phyloP scores from a whole-genome alignment of 30 jellyfish, hydroid and myxozoan genomes.

The Sanderia malayensis region DNA sequence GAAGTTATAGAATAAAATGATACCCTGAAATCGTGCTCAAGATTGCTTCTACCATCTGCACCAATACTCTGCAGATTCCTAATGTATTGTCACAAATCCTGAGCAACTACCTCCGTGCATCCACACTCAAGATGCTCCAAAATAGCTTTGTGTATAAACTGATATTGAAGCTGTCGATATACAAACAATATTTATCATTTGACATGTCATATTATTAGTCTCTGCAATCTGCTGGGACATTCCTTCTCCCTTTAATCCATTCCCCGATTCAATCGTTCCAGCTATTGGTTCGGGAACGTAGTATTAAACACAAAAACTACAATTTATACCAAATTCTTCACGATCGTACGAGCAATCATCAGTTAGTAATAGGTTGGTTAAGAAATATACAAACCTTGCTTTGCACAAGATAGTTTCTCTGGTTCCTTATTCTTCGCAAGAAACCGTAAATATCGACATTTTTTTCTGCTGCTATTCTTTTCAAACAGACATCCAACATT shows the following conservation, averaged over 20 bases:
- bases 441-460: constrained; percentile 65
- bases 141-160: constrained; percentile 81
- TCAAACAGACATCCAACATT: constrained; percentile 68
- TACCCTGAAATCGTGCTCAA: constrained; percentile 82
- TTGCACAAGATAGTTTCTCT: constrained; percentile 88
- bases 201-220: no score
- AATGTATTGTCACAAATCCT: constrained; percentile 70
- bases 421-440: constrained; percentile 69
- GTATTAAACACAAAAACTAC: no score
- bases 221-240: no score
- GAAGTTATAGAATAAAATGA: no score
- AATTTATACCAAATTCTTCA: no score
- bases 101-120: constrained; percentile 69
- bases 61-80: constrained; percentile 44
- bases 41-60: constrained; percentile 31
- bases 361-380: no score
- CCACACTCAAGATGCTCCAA: constrained; percentile 75
- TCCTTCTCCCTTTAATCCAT: no score
- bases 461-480: constrained; percentile 58
- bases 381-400: no score
- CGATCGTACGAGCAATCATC: no score
- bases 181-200: not conserved
- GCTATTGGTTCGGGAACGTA: no score
- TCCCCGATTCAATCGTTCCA: no score
- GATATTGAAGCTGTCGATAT: constrained; percentile 66